Conservation (phyloP, 2,113 vertebrate species). For the Pagrus major region DNA sequence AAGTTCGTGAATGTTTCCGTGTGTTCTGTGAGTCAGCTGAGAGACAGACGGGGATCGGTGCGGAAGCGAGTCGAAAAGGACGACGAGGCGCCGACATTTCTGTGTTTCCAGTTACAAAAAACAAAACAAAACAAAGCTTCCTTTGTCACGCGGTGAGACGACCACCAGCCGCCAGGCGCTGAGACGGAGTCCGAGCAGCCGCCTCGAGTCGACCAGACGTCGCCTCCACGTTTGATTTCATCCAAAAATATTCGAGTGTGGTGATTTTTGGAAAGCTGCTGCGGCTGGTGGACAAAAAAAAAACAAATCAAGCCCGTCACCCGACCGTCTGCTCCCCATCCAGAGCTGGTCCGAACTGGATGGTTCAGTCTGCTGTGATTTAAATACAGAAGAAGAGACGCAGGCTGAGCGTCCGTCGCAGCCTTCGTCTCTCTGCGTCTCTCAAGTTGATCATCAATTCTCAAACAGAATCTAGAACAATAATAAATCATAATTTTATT, state of each 20-base stretch:
- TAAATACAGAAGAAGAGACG: conserved; percentile 62
- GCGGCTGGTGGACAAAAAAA: neutral
- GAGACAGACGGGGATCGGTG: neutral
- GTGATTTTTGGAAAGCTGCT: neutral
- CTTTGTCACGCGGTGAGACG: neutral
- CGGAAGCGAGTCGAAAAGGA: neutral
- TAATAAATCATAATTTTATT: conserved; percentile 75
- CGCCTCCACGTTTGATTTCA: neutral
- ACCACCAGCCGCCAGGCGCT: neutral
- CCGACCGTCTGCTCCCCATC: neutral
- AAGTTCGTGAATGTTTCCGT: conserved; percentile 48
- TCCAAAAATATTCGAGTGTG: conserved; percentile 12
- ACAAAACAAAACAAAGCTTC: no score
- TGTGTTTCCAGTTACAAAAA: conserved; percentile 74
- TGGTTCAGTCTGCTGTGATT: conserved; percentile 26
- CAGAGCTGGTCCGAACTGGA: conserved; percentile 1
- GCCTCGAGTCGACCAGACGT: neutral
- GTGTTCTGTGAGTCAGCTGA: conserved; percentile 29
- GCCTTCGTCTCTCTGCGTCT: conserved; percentile 34
- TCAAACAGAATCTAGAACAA: conserved; percentile 72
- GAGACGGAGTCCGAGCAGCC: neutral
- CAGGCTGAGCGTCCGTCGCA: conserved; percentile 4
- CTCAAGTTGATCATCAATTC: conserved; percentile 68
- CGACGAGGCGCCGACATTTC: neutral
- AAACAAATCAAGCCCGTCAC: neutral